Base-by-base conservation (phyloP, 2,797 vertebrate genomes). In the Dryobates pubescens region DNA sequence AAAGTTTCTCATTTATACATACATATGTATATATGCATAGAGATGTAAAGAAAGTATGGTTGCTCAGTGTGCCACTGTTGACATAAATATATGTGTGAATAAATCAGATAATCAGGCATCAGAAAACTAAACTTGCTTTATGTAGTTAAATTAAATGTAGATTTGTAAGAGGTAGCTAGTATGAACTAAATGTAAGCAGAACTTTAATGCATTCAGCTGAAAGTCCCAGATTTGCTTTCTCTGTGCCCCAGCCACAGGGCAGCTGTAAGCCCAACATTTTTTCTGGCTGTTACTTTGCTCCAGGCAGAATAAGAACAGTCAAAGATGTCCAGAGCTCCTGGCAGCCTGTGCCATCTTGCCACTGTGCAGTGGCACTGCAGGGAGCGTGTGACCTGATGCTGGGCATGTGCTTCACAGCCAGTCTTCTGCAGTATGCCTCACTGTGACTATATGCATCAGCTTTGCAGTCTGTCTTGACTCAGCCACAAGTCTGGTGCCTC, bases 331-430 rank as follows among this genome's bases (percentile, higher is more conserved):
- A 45, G 24, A 24, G 4, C 22, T 76, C 23, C 54, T 56, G 65
- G 10, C n/a, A 49, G 59, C 59, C 53, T 16, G 13, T 47, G 70
- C 41, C 29, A 7, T 32, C 56, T 57, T 53, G 13, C 27, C 1
- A 2, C 34, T 16, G 5, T 5, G 1, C 47, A 14, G 53, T 47
- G 15, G 24, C 19, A 8, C 23, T 4, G 18, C 41, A 38, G 34
- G 14, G 7, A 17, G 14, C 0, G 0, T 49, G 45, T 45, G 47
- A 38, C 53, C 75, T 57, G 47, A 9, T 2, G 3, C 30, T 38
- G 75, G 70, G 19, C 41, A 12, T 1, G 1, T 54, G 27, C 7
- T 2, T 70, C 58, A 27, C 61, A 68, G 6, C 13, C 49, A 10
- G 9, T 53, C 57, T 63, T 47, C 49, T 45, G 14, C 34, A 22